Evolutionary conservation across 2,797 vertebrate species (phyloP).

Genomic region (Cuculus canorus): DNA sequence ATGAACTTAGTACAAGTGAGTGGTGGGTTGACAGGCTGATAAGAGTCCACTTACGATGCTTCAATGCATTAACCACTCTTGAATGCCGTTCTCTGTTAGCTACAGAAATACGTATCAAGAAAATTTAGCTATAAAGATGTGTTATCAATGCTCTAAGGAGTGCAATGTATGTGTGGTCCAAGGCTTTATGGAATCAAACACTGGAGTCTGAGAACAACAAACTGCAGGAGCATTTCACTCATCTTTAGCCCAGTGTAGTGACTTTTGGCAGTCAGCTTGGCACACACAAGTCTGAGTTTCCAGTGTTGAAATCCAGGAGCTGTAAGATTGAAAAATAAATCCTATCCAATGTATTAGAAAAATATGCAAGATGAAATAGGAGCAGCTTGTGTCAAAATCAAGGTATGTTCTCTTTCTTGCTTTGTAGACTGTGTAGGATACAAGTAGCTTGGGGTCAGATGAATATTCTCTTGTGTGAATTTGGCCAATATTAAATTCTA

Average conservation of each 20-base stretch:
- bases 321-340: neutral
- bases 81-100: accelerated
- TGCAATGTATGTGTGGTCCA: neutral
- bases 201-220: neutral
- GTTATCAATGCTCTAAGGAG: neutral
- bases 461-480: neutral
- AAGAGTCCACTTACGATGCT: neutral
- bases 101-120: neutral
- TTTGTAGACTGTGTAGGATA: neutral
- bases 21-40: neutral
- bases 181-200: neutral
- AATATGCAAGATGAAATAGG: neutral
- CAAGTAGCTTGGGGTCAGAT: neutral
- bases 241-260: neutral
- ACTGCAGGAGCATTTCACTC: neutral
- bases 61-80: neutral
- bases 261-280: neutral
- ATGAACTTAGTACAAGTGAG: neutral
- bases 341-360: neutral
- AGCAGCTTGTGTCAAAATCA: neutral
- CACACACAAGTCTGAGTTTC: accelerated
- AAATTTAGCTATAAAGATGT: neutral
- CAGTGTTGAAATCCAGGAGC: neutral
- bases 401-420: neutral
- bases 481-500: neutral